Percentiles rank a stretch among this genome's conserved stretches.
Evolutionary conservation across 1,140 invertebrate genomes (phyloP).

Genomic region (Eufriesea mexicana): DNA sequence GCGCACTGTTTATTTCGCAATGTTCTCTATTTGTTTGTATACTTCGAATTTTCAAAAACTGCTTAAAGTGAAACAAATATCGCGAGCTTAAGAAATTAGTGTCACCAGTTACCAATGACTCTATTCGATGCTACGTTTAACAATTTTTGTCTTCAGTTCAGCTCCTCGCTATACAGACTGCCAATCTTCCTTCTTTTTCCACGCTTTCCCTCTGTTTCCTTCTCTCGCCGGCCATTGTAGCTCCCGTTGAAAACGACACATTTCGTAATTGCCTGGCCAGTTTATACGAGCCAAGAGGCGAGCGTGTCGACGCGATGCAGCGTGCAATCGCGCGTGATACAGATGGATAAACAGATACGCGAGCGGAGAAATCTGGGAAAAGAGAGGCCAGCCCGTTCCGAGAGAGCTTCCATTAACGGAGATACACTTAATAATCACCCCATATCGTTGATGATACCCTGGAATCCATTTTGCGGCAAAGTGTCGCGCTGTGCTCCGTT

Average conservation of each 20-base stretch:
- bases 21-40: no score
- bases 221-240: slow-evolving; percentile 59
- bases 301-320: slow-evolving; percentile 13
- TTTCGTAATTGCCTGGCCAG: slow-evolving; percentile 69
- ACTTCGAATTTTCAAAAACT: no score
- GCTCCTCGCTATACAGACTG: no score
- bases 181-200: not conserved
- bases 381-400: slow-evolving; percentile 15
- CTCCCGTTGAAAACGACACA: slow-evolving; percentile 61
- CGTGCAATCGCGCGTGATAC: slow-evolving; percentile 18
- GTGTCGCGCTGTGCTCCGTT: slow-evolving; percentile 28
- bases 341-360: slow-evolving; percentile 38
- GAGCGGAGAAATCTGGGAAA: slow-evolving; percentile 9
- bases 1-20: no score
- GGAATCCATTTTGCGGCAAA: slow-evolving; percentile 72
- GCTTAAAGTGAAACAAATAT: no score
- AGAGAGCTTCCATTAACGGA: slow-evolving; percentile 65
- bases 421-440: slow-evolving; percentile 77
- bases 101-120: no score
- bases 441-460: slow-evolving; percentile 73
- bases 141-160: no score
- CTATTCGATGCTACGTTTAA: no score
- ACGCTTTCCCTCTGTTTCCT: slow-evolving; percentile 17
- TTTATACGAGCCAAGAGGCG: slow-evolving; percentile 53
- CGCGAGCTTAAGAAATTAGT: no score